Conservation (phyloP, 1,140 invertebrate species). For the Lepidotrigona ventralis region DNA sequence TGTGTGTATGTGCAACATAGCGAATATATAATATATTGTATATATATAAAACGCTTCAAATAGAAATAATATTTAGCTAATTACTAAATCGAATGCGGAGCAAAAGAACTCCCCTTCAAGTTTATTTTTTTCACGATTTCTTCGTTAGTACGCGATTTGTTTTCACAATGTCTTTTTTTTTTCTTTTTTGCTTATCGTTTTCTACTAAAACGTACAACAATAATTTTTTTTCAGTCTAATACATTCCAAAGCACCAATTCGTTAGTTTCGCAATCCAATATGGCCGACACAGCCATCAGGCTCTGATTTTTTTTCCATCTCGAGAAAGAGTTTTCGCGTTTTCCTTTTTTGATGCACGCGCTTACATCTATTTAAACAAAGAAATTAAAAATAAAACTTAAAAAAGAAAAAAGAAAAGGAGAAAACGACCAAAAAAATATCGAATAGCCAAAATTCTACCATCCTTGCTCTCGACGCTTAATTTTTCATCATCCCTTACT, state of each 20-base stretch:
- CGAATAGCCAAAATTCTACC: background rate
- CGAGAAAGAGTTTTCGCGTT: background rate
- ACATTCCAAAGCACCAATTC: slow-evolving; percentile 78
- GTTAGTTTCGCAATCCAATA: slow-evolving; percentile 42
- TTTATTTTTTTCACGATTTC: slow-evolving; percentile 6
- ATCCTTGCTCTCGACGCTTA: background rate
- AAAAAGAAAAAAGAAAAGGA: background rate
- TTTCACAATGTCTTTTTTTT: background rate
- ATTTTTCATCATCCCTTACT: background rate
- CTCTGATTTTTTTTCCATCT: background rate
- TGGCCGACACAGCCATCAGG: background rate
- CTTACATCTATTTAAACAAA: background rate
- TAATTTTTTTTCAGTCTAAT: slow-evolving; percentile 78
- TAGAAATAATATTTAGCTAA: slow-evolving; percentile 72
- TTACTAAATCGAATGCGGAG: slow-evolving; percentile 54
- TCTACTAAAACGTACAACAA: slow-evolving; percentile 74
- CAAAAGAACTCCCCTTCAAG: slow-evolving; percentile 55
- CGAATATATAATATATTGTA: slow-evolving; percentile 62
- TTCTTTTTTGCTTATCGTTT: slow-evolving; percentile 39
- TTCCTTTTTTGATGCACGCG: background rate
- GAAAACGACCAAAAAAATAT: background rate
- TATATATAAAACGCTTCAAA: slow-evolving; percentile 71
- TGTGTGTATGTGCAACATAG: slow-evolving; percentile 57
- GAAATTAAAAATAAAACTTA: background rate
- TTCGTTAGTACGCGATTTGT: slow-evolving; percentile 3